Conservation (phyloP, 1,140 invertebrate species). For the Drosophila murphyi region DNA sequence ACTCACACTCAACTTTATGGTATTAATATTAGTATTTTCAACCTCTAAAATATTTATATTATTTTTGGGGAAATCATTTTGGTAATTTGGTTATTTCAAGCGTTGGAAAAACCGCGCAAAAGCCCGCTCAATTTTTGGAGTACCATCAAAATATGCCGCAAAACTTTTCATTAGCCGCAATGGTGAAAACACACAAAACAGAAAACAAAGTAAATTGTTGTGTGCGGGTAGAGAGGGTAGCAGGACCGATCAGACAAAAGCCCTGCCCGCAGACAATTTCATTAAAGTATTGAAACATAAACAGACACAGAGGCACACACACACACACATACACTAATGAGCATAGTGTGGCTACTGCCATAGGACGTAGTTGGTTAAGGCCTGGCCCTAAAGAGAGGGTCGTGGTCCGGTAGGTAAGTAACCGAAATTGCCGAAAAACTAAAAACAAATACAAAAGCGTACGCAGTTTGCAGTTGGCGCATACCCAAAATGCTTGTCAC, state of each 20-base stretch:
- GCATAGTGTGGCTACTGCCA: constrained; percentile 15
- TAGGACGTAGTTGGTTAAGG: background rate
- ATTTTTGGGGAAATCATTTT: background rate
- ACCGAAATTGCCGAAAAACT: constrained; percentile 49
- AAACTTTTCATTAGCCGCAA: constrained; percentile 51
- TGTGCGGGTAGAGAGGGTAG: background rate
- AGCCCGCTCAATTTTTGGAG: constrained; percentile 28
- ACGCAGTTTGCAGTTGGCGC: constrained; percentile 66
- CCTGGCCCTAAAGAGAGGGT: background rate
- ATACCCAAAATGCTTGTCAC: constrained; percentile 73
- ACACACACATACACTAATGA: constrained; percentile 45
- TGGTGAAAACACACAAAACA: constrained; percentile 44
- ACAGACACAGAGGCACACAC: constrained; percentile 32
- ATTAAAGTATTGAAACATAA: constrained; percentile 49
- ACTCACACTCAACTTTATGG: background rate
- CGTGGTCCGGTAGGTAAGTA: constrained; percentile 38
- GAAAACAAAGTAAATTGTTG: constrained; percentile 15
- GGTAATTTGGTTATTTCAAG: constrained; percentile 3
- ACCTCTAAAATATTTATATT: constrained; percentile 2
- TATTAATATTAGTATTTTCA: background rate
- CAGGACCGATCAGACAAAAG: constrained; percentile 27
- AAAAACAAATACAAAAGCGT: constrained; percentile 47
- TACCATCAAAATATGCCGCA: constrained; percentile 67
- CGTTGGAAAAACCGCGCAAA: constrained; percentile 37
- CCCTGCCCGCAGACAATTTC: constrained; percentile 74